These are phyloP conservation scores for Falco rusticolus DNA, from an alignment of 2,797 vertebrate genomes.

Conservation along the genomic window DNA sequence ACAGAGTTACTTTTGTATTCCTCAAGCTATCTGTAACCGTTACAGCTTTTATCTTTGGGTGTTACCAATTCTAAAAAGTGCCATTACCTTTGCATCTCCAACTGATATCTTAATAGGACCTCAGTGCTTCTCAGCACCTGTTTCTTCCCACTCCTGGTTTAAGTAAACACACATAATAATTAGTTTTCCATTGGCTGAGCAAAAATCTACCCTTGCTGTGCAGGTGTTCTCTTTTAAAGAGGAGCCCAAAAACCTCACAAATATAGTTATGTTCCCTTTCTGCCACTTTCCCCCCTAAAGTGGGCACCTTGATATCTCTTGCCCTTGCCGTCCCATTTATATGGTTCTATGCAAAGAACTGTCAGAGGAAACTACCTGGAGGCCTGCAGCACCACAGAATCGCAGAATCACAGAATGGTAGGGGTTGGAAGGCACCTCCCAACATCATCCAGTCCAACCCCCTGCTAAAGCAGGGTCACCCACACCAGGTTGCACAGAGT, in stretches of 20 bases:
- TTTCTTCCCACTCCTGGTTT: constrained; percentile 1
- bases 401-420: no score
- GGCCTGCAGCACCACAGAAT: neutral
- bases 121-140: neutral
- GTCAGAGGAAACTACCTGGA: neutral
- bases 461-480: no score
- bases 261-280: neutral
- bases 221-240: neutral
- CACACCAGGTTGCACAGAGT: no score
- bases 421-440: no score
- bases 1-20: neutral
- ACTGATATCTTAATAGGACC: neutral
- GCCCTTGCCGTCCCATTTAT: neutral
- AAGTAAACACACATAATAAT: neutral
- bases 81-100: neutral
- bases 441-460: no score
- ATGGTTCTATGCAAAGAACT: neutral
- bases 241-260: neutral
- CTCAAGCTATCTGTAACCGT: neutral
- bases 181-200: neutral
- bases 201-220: neutral
- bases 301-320: neutral
- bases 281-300: neutral
- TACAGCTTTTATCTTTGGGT: neutral
- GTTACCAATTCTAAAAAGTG: neutral